Percentiles rank a stretch among this genome's conserved stretches.
Evolutionary conservation across 1,140 invertebrate species (phyloP).

Genomic region (Papilio polyxenes): DNA sequence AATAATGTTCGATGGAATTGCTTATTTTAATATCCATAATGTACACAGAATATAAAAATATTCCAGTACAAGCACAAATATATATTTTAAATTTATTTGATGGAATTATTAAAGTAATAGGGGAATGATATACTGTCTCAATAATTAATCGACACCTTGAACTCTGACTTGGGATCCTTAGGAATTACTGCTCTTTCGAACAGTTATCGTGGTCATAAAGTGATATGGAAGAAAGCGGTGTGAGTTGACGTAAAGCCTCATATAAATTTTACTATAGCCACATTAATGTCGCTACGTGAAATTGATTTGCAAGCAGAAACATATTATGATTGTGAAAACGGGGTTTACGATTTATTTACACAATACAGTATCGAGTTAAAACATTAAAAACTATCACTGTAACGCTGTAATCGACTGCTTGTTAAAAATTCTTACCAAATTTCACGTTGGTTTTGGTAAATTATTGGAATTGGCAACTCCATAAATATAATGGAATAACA

Average conservation of each 20-base stretch:
- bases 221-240: constrained; percentile 69
- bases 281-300: constrained; percentile 80
- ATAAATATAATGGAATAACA: constrained; percentile 15
- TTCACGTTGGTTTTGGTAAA: constrained; percentile 5
- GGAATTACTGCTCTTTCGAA: constrained; percentile 41
- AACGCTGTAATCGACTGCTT: constrained; percentile 51
- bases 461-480: not conserved
- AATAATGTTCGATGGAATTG: constrained; percentile 22
- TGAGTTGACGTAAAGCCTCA: constrained; percentile 75
- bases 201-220: constrained; percentile 64
- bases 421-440: constrained; percentile 50
- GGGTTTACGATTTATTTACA: constrained; percentile 81
- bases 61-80: not conserved
- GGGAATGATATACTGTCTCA: not conserved
- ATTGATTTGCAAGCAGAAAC: constrained; percentile 80
- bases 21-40: constrained; percentile 7
- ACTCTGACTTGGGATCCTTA: constrained; percentile 46
- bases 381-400: constrained; percentile 73
- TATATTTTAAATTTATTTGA: not conserved
- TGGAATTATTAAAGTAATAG: not conserved
- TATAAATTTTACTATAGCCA: constrained; percentile 80
- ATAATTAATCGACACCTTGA: constrained; percentile 48
- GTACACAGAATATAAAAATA: not conserved
- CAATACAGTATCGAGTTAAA: constrained; percentile 73
- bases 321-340: constrained; percentile 81